phyloP scores from a whole-genome alignment of 2,888 invertebrate species.

The Cactoblastis cactorum region DNA sequence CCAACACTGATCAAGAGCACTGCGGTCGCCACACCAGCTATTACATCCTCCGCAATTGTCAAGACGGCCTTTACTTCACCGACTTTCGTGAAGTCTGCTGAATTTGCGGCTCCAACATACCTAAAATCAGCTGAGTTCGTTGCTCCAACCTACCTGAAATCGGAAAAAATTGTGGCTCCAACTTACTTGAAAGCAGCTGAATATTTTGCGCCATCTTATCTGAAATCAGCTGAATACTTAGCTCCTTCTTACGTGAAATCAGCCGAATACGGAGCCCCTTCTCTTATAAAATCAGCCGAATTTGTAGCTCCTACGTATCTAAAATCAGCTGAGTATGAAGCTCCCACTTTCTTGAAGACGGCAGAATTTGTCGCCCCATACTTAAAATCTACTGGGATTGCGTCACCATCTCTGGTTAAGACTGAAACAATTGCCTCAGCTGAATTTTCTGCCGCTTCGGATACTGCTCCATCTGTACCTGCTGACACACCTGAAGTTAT shows the following conservation, averaged over 20 bases:
- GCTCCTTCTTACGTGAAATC: conserved; percentile 1
- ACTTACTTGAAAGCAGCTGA: background rate
- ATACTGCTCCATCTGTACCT: conserved; percentile 62
- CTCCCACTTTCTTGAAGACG: background rate
- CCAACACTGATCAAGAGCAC: conserved; percentile 14
- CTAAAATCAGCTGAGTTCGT: conserved; percentile 1
- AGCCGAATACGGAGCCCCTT: conserved; percentile 11
- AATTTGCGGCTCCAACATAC: background rate
- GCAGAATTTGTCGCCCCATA: background rate
- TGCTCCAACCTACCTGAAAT: conserved; percentile 15
- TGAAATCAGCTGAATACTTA: background rate
- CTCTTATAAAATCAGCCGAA: background rate
- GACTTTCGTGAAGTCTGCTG: conserved; percentile 1
- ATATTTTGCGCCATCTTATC: conserved; percentile 12
- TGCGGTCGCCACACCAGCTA: conserved; percentile 26
- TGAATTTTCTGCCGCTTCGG: background rate
- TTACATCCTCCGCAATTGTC: conserved; percentile 1
- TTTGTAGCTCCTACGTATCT: background rate
- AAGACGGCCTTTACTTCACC: conserved; percentile 14
- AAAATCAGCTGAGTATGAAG: background rate
- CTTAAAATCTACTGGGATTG: background rate
- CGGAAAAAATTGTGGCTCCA: background rate
- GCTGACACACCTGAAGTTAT: conserved; percentile 67
- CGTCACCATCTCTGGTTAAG: background rate
- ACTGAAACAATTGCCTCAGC: background rate